Evolutionary conservation across 1,140 invertebrate species (phyloP).

Genomic region (Drosophila lacertosa): DNA sequence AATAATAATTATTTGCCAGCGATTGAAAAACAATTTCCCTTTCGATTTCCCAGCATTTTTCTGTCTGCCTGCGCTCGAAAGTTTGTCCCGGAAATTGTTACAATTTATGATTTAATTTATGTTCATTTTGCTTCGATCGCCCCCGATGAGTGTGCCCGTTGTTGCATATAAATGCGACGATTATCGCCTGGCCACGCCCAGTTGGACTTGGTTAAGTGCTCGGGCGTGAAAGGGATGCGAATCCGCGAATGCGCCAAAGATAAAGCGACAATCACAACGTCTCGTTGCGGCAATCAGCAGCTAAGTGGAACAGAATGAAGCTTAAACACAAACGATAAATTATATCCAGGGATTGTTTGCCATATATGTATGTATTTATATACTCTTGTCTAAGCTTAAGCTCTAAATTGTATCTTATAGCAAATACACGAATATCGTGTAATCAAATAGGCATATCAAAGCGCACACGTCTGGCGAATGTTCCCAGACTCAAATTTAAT

Average conservation of each 20-base stretch:
- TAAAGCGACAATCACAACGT: conserved; percentile 62
- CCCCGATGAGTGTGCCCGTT: conserved; percentile 34
- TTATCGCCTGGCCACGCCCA: conserved; percentile 51
- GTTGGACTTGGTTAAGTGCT: conserved; percentile 16
- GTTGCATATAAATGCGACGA: conserved; percentile 77
- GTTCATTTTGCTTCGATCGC: conserved; percentile 51
- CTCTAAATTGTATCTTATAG: too few species aligned
- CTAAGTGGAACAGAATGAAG: conserved; percentile 38
- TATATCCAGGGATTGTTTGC: background rate
- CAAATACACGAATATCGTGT: background rate
- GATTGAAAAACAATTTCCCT: conserved; percentile 81
- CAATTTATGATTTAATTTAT: conserved; percentile 83
- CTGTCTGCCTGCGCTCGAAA: conserved; percentile 40
- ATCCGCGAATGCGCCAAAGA: conserved; percentile 23
- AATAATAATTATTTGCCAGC: conserved; percentile 76
- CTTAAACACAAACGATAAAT: conserved; percentile 11
- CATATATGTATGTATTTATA: too few species aligned
- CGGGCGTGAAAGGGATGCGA: conserved; percentile 27
- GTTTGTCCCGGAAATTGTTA: conserved; percentile 73
- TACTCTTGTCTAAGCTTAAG: too few species aligned
- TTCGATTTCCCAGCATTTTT: conserved; percentile 71
- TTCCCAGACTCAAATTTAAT: conserved; percentile 3
- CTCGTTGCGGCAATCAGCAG: conserved; percentile 54
- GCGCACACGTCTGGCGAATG: background rate
- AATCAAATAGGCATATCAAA: background rate